A percentile compares a stretch with the other conserved stretches of the same genome.
Conservation (phyloP, 2,113 vertebrate species). For the Hystrix brachyura region DNA sequence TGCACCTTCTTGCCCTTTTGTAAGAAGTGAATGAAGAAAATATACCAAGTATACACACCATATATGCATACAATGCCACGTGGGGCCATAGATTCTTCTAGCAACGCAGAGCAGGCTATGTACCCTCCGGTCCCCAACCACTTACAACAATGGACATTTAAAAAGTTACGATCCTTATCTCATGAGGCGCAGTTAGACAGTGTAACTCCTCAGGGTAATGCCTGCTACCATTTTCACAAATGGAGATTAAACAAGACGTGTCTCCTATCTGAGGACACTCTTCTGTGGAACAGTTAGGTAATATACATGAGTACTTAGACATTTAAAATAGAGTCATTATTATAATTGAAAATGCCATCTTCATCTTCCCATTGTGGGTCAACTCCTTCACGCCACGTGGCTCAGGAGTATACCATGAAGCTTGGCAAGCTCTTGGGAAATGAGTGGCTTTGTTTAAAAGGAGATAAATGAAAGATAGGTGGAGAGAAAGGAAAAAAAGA, state of each 20-base stretch:
- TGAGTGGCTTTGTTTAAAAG: background rate
- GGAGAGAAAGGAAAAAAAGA: background rate
- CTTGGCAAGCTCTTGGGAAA: background rate
- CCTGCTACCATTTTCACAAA: background rate
- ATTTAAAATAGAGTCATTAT: conserved; percentile 16
- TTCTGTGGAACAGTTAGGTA: conserved; percentile 9
- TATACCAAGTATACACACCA: background rate
- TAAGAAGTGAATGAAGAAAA: background rate
- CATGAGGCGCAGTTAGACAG: conserved; percentile 18
- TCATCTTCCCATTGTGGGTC: background rate
- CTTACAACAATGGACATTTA: background rate
- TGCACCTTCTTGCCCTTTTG: background rate
- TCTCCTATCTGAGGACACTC: background rate
- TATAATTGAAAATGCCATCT: background rate
- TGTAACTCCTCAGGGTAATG: background rate
- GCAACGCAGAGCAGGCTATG: background rate
- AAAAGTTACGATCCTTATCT: conserved; percentile 12
- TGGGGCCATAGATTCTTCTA: background rate
- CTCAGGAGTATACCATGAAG: background rate
- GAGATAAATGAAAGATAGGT: no score
- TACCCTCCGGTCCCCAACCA: background rate
- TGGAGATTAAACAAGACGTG: background rate
- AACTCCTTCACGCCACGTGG: background rate
- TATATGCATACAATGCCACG: background rate
- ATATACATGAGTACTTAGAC: background rate